A percentile compares a stretch with the other conserved stretches of the same genome.
These are phyloP conservation scores for Myrmophylax atrothorax DNA, from an alignment of 2,113 vertebrate species.

Conservation along the genomic window DNA sequence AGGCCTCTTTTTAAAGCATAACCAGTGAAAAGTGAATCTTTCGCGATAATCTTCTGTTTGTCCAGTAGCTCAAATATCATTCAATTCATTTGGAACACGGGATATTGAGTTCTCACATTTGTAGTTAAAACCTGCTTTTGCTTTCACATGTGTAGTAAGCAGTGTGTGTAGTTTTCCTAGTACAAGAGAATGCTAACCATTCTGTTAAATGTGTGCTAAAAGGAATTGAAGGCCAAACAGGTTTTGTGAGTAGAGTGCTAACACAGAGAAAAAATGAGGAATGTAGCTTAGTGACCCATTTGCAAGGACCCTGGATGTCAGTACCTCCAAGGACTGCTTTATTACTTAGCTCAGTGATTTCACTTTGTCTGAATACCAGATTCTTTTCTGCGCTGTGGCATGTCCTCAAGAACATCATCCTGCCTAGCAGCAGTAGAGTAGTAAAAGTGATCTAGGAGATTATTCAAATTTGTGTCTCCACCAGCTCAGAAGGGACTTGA, in stretches of 20 bases:
- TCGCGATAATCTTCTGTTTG: not conserved
- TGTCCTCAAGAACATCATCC: not conserved
- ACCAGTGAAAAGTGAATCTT: not conserved
- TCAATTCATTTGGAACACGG: not conserved
- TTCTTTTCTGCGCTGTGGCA: not conserved
- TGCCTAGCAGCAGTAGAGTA: not conserved
- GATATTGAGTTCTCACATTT: not conserved
- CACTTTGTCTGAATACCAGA: not conserved
- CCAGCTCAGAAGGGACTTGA: fast-evolving
- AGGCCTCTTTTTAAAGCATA: not conserved
- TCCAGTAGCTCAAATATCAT: not conserved
- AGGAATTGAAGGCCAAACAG: not conserved
- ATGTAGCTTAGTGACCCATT: not conserved
- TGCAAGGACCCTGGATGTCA: not conserved
- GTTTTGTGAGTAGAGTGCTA: not conserved
- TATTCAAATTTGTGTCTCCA: not conserved
- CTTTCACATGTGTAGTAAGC: not conserved
- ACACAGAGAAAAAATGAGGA: not conserved
- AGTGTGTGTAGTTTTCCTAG: not conserved
- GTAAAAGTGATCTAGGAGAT: not conserved
- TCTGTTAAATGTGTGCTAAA: not conserved
- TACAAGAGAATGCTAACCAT: not conserved
- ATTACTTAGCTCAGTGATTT: not conserved
- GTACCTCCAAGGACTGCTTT: not conserved
- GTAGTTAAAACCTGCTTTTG: not conserved